Percentiles rank a stretch among this genome's conserved stretches.
Conservation (phyloP, 2,797 vertebrate species). For the Nasua narica region DNA sequence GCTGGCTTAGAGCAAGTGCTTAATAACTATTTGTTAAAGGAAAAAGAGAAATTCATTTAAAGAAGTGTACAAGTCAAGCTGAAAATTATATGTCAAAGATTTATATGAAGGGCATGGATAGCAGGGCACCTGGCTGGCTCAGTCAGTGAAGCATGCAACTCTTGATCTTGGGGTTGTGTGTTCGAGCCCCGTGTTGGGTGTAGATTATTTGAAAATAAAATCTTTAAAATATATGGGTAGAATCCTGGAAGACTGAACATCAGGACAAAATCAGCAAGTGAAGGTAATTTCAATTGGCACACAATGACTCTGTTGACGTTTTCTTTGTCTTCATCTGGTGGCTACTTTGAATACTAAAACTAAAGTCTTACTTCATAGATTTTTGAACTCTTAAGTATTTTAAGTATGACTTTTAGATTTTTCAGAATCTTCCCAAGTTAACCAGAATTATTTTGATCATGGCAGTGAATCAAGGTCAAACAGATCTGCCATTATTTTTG, state of each 20-base stretch:
- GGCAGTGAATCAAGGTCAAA: constrained; percentile 36
- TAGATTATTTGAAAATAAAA: background rate
- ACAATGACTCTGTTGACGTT: background rate
- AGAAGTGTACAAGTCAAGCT: background rate
- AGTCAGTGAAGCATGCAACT: background rate
- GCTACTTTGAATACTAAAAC: background rate
- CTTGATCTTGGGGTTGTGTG: background rate
- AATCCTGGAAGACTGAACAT: background rate
- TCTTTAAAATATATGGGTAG: background rate
- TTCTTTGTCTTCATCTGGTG: constrained; percentile 38
- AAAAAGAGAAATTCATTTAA: background rate
- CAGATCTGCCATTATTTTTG: background rate
- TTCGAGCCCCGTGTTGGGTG: background rate
- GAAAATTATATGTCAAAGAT: background rate
- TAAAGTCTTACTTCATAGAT: background rate
- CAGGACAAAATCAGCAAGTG: background rate
- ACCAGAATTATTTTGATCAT: constrained; percentile 45
- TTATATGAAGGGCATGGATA: background rate
- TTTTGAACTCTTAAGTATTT: constrained; percentile 30
- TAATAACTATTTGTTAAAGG: background rate
- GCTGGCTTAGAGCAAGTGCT: background rate
- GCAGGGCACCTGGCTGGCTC: background rate
- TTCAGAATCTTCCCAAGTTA: constrained; percentile 40
- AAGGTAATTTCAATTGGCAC: background rate
- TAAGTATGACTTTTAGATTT: constrained; percentile 38